These are phyloP conservation scores for Sesia apiformis DNA, from an alignment of 2,888 invertebrate species.

Conservation along the genomic window DNA sequence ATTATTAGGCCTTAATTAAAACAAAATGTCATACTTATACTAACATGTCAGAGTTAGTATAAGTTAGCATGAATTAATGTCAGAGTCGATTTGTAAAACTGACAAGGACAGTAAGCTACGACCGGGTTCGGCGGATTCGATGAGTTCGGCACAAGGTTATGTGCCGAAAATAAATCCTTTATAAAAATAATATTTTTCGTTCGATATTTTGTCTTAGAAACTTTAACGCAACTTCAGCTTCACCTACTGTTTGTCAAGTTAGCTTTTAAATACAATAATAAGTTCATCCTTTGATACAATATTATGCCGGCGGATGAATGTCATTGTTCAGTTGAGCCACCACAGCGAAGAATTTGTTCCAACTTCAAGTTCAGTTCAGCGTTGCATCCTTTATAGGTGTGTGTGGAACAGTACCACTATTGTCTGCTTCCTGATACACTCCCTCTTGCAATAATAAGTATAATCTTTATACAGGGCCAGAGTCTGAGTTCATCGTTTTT, in stretches of 20 bases:
- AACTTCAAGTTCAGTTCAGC: constrained; percentile 46
- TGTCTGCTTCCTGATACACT: constrained; percentile 42
- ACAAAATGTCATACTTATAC: not conserved
- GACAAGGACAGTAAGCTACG: not conserved
- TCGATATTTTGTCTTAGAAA: not conserved
- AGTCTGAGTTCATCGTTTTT: constrained; percentile 51
- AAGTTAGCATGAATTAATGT: not conserved
- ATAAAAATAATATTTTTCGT: not conserved
- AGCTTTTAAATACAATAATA: not conserved
- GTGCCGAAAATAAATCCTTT: not conserved
- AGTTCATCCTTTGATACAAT: constrained; percentile 35
- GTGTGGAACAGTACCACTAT: constrained; percentile 61
- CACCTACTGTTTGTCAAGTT: not conserved
- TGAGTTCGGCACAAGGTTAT: not conserved
- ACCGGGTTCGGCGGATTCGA: not conserved
- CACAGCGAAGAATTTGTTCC: constrained; percentile 27
- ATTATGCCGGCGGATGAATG: constrained; percentile 49
- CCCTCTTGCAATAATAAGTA: constrained; percentile 56
- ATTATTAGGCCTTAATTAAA: not conserved
- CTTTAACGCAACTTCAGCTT: not conserved
- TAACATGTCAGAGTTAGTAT: no score
- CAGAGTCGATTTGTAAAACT: not conserved
- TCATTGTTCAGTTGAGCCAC: constrained; percentile 34
- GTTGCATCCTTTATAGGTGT: constrained; percentile 54
- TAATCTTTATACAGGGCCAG: constrained; percentile 50